Conservation (phyloP, 23 tunicate species). For the Trididemnum clinides region DNA sequence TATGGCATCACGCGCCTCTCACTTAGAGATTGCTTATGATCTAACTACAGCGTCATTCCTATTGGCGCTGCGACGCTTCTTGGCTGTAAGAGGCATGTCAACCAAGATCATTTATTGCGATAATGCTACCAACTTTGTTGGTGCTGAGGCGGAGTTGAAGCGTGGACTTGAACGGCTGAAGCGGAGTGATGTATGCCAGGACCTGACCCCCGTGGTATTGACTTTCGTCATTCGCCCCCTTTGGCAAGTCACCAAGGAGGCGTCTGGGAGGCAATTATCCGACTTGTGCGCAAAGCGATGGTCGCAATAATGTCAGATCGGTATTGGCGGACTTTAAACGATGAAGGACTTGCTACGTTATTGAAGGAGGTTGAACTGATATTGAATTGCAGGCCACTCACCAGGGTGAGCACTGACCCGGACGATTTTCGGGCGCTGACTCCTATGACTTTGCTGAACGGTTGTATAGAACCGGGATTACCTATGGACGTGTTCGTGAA, state of each 20-base stretch:
- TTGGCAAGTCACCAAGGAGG: slow-evolving; percentile 29
- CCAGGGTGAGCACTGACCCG: slow-evolving; percentile 17
- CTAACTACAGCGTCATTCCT: slow-evolving; percentile 36
- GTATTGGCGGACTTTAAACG: background rate
- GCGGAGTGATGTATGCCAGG: background rate
- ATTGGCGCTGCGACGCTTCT: slow-evolving; percentile 24
- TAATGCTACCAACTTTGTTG: slow-evolving; percentile 30
- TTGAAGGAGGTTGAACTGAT: slow-evolving; percentile 13
- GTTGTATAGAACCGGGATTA: slow-evolving; percentile 2
- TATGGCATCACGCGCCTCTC: slow-evolving; percentile 39
- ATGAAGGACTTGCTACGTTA: slow-evolving; percentile 10
- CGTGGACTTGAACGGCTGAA: slow-evolving; percentile 3
- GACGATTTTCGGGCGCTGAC: slow-evolving; percentile 7
- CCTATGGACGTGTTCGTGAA: slow-evolving; percentile 32
- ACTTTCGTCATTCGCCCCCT: slow-evolving; percentile 5
- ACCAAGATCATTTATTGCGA: background rate
- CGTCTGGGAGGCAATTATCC: slow-evolving; percentile 11
- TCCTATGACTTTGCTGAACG: slow-evolving; percentile 29
- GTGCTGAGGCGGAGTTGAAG: background rate
- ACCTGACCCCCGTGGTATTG: background rate
- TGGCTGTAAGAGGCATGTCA: background rate
- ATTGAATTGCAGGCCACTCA: slow-evolving; percentile 27
- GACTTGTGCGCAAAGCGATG: background rate
- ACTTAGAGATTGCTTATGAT: slow-evolving; percentile 30
- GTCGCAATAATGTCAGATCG: slow-evolving; percentile 4